phyloP scores from a whole-genome alignment of 2,797 vertebrate genomes.

The Hemibagrus guttatus region DNA sequence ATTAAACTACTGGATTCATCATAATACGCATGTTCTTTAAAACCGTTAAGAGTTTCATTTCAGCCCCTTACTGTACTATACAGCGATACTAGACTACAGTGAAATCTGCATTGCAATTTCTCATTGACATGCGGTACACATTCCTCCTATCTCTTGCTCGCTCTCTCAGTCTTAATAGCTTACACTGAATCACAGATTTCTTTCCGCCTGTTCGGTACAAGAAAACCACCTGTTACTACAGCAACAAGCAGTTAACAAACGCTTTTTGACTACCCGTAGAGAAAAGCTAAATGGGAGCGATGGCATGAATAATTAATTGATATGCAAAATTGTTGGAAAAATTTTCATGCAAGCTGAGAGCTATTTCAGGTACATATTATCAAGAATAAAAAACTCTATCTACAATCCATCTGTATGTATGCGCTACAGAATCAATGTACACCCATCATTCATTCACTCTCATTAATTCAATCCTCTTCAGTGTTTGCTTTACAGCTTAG shows the following conservation, averaged over 20 bases:
- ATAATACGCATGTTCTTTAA: not conserved
- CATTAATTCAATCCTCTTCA: not conserved
- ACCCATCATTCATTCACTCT: not conserved
- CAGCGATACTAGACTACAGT: not conserved
- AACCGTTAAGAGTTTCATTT: not conserved
- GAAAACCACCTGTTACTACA: conserved; percentile 45
- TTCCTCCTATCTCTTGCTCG: not conserved
- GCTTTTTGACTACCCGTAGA: conserved; percentile 31
- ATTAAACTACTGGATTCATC: not conserved
- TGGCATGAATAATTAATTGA: conserved; percentile 37
- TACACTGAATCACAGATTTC: conserved; percentile 5
- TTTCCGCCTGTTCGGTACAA: conserved; percentile 2
- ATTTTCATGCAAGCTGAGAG: conserved; percentile 3
- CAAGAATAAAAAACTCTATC: not conserved
- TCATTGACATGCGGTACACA: not conserved
- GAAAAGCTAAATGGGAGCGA: conserved; percentile 9
- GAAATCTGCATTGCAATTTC: not conserved
- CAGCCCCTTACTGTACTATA: not conserved
- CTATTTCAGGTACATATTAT: not conserved
- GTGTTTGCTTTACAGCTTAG: not conserved
- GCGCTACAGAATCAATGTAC: not conserved
- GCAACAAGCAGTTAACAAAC: conserved; percentile 51
- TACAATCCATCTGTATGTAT: not conserved
- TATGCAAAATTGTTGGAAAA: not conserved
- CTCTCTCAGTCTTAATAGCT: not conserved